Evolutionary conservation across 1,140 invertebrate genomes (phyloP).

Genomic region (Drosophila parabipectinata): DNA sequence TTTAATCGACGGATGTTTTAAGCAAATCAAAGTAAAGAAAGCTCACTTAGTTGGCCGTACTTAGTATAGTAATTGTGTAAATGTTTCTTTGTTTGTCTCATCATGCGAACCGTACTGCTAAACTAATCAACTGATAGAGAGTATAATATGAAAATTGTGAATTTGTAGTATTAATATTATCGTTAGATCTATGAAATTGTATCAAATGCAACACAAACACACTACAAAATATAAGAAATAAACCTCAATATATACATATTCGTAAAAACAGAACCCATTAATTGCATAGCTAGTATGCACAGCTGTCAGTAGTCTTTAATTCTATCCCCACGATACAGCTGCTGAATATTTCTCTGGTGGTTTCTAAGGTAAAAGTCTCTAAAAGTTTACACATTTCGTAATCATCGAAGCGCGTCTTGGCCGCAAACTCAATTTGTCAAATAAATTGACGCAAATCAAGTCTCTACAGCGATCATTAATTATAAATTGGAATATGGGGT

Average conservation of each 20-base stretch:
- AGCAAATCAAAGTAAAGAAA: constrained; percentile 48
- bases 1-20: constrained; percentile 64
- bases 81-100: constrained; percentile 5
- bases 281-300: constrained; percentile 10
- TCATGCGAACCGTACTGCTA: constrained; percentile 14
- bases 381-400: constrained; percentile 4
- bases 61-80: constrained; percentile 29
- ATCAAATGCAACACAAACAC: constrained; percentile 36
- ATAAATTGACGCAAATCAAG: constrained; percentile 66
- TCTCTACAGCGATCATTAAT: constrained; percentile 58
- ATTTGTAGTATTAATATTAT: constrained; percentile 64
- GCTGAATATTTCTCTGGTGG: constrained; percentile 3
- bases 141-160: constrained; percentile 33
- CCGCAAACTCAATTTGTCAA: constrained; percentile 53
- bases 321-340: constrained; percentile 13
- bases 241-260: constrained; percentile 25
- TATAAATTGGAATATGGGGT: constrained; percentile 44
- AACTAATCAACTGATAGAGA: constrained; percentile 16
- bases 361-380: background rate
- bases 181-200: constrained; percentile 17
- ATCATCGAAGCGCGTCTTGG: constrained; percentile 46
- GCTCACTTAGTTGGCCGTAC: constrained; percentile 38
- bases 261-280: constrained; percentile 13
- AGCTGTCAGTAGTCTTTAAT: constrained; percentile 23
- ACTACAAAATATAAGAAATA: constrained; percentile 8